Evolutionary conservation across 1,140 invertebrate species (phyloP).

Genomic region (Copidosoma floridanum): DNA sequence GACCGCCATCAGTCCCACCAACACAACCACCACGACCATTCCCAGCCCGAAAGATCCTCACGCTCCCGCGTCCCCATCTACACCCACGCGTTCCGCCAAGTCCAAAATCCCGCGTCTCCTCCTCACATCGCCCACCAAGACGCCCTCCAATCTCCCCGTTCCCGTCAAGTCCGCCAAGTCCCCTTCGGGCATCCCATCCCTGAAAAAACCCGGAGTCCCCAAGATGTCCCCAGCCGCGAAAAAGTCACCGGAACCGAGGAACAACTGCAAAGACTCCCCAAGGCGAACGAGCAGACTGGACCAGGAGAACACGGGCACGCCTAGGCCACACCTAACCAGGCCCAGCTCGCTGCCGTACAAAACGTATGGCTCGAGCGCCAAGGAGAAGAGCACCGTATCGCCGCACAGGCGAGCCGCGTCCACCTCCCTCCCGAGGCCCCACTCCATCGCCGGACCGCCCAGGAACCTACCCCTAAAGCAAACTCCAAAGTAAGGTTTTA

Average conservation of each 20-base stretch:
- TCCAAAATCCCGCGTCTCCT: conserved; percentile 72
- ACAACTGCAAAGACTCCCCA: conserved; percentile 36
- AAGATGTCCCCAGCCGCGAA: conserved; percentile 31
- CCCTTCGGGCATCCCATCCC: conserved; percentile 44
- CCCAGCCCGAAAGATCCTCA: not conserved
- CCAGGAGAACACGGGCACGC: conserved; percentile 48
- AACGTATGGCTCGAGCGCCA: conserved; percentile 51
- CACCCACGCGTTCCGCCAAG: conserved; percentile 57
- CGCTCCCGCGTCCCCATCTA: conserved; percentile 47
- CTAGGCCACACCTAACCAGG: conserved; percentile 50
- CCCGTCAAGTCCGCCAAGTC: conserved; percentile 40
- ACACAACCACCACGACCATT: too few species aligned
- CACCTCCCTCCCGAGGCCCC: conserved; percentile 59
- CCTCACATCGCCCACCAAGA: conserved; percentile 63
- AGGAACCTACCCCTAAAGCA: conserved; percentile 43
- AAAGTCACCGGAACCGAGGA: conserved; percentile 33
- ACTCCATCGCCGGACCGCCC: conserved; percentile 37
- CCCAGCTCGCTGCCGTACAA: conserved; percentile 65
- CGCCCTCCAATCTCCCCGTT: conserved; percentile 47
- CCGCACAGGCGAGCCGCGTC: conserved; percentile 64
- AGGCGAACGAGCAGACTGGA: conserved; percentile 62
- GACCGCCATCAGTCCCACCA: not conserved
- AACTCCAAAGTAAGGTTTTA: conserved; percentile 52
- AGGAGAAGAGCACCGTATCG: conserved; percentile 54
- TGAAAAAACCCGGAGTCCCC: conserved; percentile 37